Conservation (phyloP, 2,113 vertebrate species). For the Saimiri boliviensis region DNA sequence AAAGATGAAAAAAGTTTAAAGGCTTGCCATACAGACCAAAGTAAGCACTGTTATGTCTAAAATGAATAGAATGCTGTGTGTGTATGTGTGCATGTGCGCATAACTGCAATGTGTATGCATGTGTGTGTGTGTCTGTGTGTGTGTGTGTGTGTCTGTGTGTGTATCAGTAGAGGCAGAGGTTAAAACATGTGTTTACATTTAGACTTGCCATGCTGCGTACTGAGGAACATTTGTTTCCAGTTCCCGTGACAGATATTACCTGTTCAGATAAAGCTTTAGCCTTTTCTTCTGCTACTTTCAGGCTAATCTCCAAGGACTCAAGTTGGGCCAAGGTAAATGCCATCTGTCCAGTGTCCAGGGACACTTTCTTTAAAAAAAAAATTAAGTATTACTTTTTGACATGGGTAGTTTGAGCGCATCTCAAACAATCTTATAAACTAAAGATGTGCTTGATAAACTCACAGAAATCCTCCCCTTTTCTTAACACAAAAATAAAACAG, state of each 20-base stretch:
- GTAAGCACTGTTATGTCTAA: background rate
- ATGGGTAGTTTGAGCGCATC: background rate
- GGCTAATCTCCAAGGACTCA: constrained; percentile 45
- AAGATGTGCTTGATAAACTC: background rate
- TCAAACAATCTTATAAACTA: constrained; percentile 24
- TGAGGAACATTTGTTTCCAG: background rate
- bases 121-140: background rate
- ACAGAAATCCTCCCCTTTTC: background rate
- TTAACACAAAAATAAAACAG: background rate
- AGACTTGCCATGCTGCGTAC: background rate
- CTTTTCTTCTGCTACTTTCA: constrained; percentile 67
- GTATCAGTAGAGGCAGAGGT: background rate
- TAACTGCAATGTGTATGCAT: background rate
- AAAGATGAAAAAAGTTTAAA: background rate
- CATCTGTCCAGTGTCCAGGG: background rate
- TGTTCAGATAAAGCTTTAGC: constrained; percentile 46
- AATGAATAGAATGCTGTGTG: background rate
- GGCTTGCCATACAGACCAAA: background rate
- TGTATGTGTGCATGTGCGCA: too few species aligned
- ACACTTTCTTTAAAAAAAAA: constrained; percentile 67
- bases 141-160: too few species aligned
- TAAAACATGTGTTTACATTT: background rate
- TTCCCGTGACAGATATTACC: constrained; percentile 46
- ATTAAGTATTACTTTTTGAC: constrained; percentile 51
- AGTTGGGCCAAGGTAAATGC: constrained; percentile 29